Percentiles rank a stretch among this genome's conserved stretches.
Conservation (phyloP, 2,888 invertebrate genomes). For the Zaprionus bogoriensis region DNA sequence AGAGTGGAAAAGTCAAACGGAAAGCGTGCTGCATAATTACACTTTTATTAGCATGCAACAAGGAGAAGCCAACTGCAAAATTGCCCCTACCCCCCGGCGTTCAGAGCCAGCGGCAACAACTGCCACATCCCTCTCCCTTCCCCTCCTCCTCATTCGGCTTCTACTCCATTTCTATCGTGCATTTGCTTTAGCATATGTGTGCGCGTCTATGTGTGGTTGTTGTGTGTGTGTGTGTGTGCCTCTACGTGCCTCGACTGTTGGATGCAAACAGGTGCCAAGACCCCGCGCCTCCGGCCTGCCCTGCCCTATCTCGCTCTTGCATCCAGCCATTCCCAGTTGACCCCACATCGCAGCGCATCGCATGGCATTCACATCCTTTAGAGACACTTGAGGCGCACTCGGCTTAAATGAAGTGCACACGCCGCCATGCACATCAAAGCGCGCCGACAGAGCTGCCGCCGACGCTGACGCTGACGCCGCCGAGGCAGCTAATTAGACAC, state of each 20-base stretch:
- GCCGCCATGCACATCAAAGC: constrained; percentile 71
- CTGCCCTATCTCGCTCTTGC: neutral
- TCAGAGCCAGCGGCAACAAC: constrained; percentile 24
- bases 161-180: constrained; percentile 16
- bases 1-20: constrained; percentile 33
- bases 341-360: constrained; percentile 2
- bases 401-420: constrained; percentile 74
- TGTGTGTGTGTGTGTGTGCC: constrained; percentile 20
- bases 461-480: constrained; percentile 12
- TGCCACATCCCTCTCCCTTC: constrained; percentile 11
- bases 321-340: neutral
- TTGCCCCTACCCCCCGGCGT: constrained; percentile 8
- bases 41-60: constrained; percentile 65
- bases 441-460: constrained; percentile 52
- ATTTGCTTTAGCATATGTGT: constrained; percentile 13
- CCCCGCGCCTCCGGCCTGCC: neutral
- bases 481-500: constrained; percentile 69
- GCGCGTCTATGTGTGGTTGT: neutral
- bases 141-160: no score
- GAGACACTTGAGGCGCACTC: constrained; percentile 73
- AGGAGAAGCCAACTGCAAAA: constrained; percentile 53
- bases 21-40: constrained; percentile 58
- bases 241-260: constrained; percentile 49
- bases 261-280: constrained; percentile 69
- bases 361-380: constrained; percentile 61